A percentile compares a stretch with the other conserved stretches of the same genome.
phyloP scores from a whole-genome alignment of 2,888 invertebrate species.

The Pollenia griseotomentosa region DNA sequence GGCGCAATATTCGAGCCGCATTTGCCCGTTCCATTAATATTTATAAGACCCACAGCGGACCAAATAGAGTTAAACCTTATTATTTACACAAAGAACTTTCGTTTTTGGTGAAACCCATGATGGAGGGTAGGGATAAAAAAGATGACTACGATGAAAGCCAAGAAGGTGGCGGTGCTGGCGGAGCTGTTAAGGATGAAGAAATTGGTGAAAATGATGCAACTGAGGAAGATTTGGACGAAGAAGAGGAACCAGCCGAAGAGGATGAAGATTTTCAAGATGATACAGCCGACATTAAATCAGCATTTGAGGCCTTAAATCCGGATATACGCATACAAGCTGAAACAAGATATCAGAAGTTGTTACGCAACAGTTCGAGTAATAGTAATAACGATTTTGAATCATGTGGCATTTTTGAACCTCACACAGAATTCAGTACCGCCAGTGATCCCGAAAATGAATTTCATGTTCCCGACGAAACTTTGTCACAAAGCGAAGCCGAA shows the following conservation, averaged over 20 bases:
- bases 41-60: constrained; percentile 76
- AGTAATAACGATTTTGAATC: constrained; percentile 74
- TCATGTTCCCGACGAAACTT: constrained; percentile 47
- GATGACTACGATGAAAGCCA: constrained; percentile 74
- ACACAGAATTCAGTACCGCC: constrained; percentile 55
- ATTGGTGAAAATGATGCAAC: constrained; percentile 39
- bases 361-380: constrained; percentile 40
- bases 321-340: constrained; percentile 65
- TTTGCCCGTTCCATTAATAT: constrained; percentile 77
- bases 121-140: constrained; percentile 73
- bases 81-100: constrained; percentile 79
- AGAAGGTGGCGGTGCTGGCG: constrained; percentile 35
- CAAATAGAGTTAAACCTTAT: constrained; percentile 80
- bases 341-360: constrained; percentile 51
- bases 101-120: constrained; percentile 79
- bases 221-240: constrained; percentile 63
- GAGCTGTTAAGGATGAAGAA: constrained; percentile 54
- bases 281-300: constrained; percentile 64
- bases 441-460: constrained; percentile 70
- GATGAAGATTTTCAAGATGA: constrained; percentile 57
- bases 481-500: constrained; percentile 33
- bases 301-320: constrained; percentile 68
- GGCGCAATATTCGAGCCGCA: constrained; percentile 78
- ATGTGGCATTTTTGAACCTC: constrained; percentile 66
- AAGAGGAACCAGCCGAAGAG: constrained; percentile 68